Evolutionary conservation across 1,140 invertebrate genomes (phyloP), one percentile per base, ranked within the genome.

Genomic region (Nephotettix cincticeps): DNA sequence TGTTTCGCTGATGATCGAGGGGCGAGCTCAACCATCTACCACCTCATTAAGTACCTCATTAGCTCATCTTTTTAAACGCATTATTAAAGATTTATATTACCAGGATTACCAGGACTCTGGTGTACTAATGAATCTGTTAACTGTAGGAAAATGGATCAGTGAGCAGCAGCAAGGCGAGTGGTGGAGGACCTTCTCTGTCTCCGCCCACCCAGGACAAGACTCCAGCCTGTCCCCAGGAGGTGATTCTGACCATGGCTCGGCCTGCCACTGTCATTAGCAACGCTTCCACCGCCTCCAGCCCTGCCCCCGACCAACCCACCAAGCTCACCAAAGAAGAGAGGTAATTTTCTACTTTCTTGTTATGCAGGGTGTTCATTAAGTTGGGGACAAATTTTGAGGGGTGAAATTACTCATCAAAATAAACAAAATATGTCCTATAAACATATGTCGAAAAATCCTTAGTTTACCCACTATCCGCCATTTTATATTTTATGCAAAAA

Each of bases 231-330:
- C 1, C 56, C 1, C 56, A 61, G 27, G 56, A 61, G 77, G 87
- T 91, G 27, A 90, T 91, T 75, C 83, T 91, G 40, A 91, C 89
- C 4, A 87, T 86, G 81, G 90, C 90, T 1, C 83, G 89, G 63
- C 90, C 89, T 17, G 90, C 89, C 0, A 90, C 88, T 4, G 90
- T 91, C 3, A 90, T 90, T 71, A 89, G 88, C 0, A 89, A 89
- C 74, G 82, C 86, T 0, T 88, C 85, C 73, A 86, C 87, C 1
- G 86, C 86, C 1, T 88, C 88, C 6, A 85, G 84, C 76, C 86
- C 88, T 9, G 83, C 86, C 13, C 83, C 83, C 13, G 84, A 80
- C 74, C 32, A 36, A 6, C 86, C 88, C 74, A 86, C 84, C 71
- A 86, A 87, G 76, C 77, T 84, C 68, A 80, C 82, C 14, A 86